Conservation (phyloP, 2,888 invertebrate species). For the Hyposoter didymator region DNA sequence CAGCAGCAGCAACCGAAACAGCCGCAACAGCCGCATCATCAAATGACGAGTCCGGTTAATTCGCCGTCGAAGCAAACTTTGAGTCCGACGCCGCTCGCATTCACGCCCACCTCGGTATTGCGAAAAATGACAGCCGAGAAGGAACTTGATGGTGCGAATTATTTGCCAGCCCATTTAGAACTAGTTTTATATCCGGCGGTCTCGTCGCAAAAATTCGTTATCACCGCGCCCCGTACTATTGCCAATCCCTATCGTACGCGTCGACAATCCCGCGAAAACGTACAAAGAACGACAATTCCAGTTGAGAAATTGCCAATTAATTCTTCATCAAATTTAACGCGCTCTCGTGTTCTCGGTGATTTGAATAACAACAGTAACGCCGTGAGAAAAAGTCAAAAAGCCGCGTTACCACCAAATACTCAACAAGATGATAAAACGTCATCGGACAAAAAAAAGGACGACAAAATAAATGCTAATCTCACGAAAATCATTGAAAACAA, state of each 20-base stretch:
- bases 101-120: constrained; percentile 97
- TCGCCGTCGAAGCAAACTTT: constrained; percentile 85
- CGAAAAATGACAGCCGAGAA: constrained; percentile 97
- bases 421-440: constrained; percentile 63
- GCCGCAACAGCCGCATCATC: constrained; percentile 74
- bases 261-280: constrained; percentile 59
- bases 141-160: constrained; percentile 87
- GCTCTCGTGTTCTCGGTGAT: constrained; percentile 52
- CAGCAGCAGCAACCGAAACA: constrained; percentile 82
- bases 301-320: constrained; percentile 20
- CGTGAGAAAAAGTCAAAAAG: constrained; percentile 58
- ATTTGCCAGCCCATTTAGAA: constrained; percentile 76
- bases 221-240: constrained; percentile 4
- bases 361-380: constrained; percentile 56
- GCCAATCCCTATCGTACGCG: constrained; percentile 37
- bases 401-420: constrained; percentile 71
- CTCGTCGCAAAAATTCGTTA: constrained; percentile 35
- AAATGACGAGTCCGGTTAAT: constrained; percentile 79
- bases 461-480: constrained; percentile 55
- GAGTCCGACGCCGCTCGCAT: constrained; percentile 91
- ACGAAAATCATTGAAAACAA: constrained; percentile 37
- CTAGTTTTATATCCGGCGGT: constrained; percentile 52
- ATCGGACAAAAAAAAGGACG: constrained; percentile 47
- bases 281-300: not conserved
- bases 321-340: constrained; percentile 16